Percentiles rank a stretch among this genome's conserved stretches.
Evolutionary conservation across 2,888 invertebrate genomes (phyloP).

Genomic region (Eudasyphora cyanicolor): DNA sequence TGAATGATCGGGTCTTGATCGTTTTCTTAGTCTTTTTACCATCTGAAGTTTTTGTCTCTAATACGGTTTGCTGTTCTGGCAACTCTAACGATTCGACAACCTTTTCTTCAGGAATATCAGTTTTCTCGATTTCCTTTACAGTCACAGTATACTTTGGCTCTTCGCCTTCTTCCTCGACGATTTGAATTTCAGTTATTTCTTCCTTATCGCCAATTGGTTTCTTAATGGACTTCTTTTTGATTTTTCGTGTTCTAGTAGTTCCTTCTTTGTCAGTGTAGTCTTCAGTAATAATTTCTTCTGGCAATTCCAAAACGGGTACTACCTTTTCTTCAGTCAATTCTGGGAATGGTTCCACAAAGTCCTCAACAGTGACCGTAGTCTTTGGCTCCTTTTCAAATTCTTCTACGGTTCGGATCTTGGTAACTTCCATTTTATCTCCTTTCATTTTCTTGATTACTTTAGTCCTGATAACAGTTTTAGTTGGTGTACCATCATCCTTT

Average conservation of each 20-base stretch:
- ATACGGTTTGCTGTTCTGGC: conserved; percentile 77
- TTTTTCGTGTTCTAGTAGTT: conserved; percentile 73
- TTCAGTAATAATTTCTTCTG: conserved; percentile 73
- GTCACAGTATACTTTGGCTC: conserved; percentile 76
- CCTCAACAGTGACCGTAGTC: conserved; percentile 75
- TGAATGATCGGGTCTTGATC: conserved; percentile 77
- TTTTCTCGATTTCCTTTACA: conserved; percentile 71
- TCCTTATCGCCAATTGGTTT: conserved; percentile 79
- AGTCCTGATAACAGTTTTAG: conserved; percentile 78
- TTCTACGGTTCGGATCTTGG: conserved; percentile 78
- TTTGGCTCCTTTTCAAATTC: conserved; percentile 80
- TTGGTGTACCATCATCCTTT: conserved; percentile 78
- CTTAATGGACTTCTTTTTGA: conserved; percentile 79
- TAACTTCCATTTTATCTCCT: conserved; percentile 78
- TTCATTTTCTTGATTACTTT: conserved; percentile 80
- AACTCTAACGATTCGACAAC: conserved; percentile 71
- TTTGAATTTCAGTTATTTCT: conserved; percentile 80
- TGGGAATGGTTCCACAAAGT: conserved; percentile 74
- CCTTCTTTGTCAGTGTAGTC: conserved; percentile 73
- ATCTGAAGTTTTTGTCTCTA: conserved; percentile 74
- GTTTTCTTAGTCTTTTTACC: conserved; percentile 76
- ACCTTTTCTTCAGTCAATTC: conserved; percentile 71
- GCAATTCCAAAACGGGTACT: conserved; percentile 74
- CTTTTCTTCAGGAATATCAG: conserved; percentile 52
- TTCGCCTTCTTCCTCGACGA: conserved; percentile 79